These are phyloP conservation scores for Carettochelys insculpta DNA, from an alignment of 2,113 vertebrate species.

Conservation along the genomic window DNA sequence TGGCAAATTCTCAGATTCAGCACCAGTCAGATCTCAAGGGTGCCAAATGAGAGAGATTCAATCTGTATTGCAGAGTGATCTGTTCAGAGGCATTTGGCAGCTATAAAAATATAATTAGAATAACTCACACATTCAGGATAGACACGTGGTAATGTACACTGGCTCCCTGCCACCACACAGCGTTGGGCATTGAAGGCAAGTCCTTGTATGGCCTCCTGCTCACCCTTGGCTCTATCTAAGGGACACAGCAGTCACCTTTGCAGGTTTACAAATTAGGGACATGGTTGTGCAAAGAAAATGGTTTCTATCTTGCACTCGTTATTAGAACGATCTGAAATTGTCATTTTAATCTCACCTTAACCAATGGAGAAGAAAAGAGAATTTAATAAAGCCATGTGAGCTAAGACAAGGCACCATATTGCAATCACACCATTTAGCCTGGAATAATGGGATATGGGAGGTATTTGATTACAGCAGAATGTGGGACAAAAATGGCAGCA, in stretches of 20 bases:
- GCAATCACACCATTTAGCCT: rapidly evolving
- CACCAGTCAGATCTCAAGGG: too few species aligned
- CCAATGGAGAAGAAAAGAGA: neutral
- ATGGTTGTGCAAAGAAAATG: neutral
- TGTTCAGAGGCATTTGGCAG: neutral
- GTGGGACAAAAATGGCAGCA: constrained; percentile 53
- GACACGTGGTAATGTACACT: rapidly evolving
- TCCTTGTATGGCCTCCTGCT: neutral
- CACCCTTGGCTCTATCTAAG: neutral
- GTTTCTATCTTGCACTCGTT: neutral
- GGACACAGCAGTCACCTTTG: neutral
- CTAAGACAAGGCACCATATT: neutral
- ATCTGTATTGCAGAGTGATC: rapidly evolving
- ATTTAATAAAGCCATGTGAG: neutral
- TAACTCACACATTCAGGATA: neutral
- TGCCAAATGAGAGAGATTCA: too few species aligned
- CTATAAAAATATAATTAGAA: neutral
- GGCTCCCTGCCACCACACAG: neutral
- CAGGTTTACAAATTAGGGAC: rapidly evolving
- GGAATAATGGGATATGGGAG: neutral
- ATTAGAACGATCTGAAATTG: neutral
- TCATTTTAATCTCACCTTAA: neutral
- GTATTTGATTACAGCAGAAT: constrained; percentile 6
- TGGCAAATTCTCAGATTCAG: too few species aligned
- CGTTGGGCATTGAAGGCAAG: neutral